phyloP scores from a whole-genome alignment of 1,140 invertebrate genomes.

The Ips nitidus region DNA sequence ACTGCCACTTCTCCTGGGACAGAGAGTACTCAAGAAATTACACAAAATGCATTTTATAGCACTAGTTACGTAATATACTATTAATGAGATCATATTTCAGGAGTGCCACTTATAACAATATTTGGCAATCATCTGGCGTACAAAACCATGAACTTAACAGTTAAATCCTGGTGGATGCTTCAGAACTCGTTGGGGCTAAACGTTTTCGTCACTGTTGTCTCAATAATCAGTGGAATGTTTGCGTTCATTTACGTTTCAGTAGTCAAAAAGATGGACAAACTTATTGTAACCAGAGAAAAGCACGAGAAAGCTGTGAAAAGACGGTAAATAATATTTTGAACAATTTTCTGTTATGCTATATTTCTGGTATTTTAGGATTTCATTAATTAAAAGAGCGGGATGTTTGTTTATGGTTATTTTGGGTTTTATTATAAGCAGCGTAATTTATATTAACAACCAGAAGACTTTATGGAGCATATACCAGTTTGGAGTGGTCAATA shows the following conservation, averaged over 20 bases:
- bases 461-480: conserved; percentile 42
- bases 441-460: conserved; percentile 44
- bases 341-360: no score
- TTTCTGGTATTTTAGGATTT: conserved; percentile 34
- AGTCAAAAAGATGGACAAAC: conserved; percentile 52
- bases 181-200: conserved; percentile 59
- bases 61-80: no score
- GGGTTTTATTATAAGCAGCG: conserved; percentile 40
- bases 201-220: conserved; percentile 58
- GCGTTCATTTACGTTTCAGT: conserved; percentile 58
- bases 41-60: no score
- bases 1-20: no score
- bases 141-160: conserved; percentile 56
- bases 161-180: conserved; percentile 62
- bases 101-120: conserved; percentile 60
- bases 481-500: conserved; percentile 39
- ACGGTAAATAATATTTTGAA: conserved; percentile 18
- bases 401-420: conserved; percentile 39
- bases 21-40: no score
- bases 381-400: conserved; percentile 38
- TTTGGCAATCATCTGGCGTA: conserved; percentile 60
- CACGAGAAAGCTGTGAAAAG: conserved; percentile 33
- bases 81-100: conserved; percentile 41
- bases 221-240: conserved; percentile 58
- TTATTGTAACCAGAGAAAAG: conserved; percentile 34